Base-by-base conservation (phyloP, 35 echinoderm and acorn worm genomes). In the Amphiura filiformis region DNA sequence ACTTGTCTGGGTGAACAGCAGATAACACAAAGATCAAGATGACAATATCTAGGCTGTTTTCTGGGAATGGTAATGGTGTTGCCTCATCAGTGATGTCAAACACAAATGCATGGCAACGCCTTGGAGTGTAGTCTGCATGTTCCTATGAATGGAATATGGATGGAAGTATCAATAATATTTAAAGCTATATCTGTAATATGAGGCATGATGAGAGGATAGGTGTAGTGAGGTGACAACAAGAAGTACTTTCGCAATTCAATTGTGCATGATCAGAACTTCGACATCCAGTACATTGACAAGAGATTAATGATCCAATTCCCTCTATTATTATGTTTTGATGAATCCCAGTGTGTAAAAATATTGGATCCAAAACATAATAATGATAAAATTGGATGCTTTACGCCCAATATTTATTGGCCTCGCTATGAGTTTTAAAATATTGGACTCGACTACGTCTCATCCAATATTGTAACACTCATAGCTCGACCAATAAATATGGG, bases 1-100 rank as follows among this genome's bases (percentile, higher is more conserved):
- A 99, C 88, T 92, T 92, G 32, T 99, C 96, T 33, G 96, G 96
- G 75, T 99, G 85, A 49, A 99, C 76, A 18, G 96, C 96, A 39
- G 96, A 99, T 39, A 99, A 84, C 0, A 99, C 96, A 93, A 99
- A 99, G 34, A 99, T 99, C 22, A 99, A 78, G 34, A 99, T 91
- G 39, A 99, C 87, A 5, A 95, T 56, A 57, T 99, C 93, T 5
- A 99, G 77, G 86, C 93, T 99, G 17, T 85, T 40, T 49, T 99
- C 81, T 31, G 96, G 96, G 61, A 99, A 93, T 1, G 96, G 96
- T 38, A 99, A 76, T 3, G 42, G 36, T 0, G 90, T 84, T 1
- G 64, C 78, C 12, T 56, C 18, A 70, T 99, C 88, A 34, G 89
- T 94, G 84, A 99, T 80, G 81, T 99, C 93, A 82, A 57, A 93